phyloP scores from a whole-genome alignment of 2,113 vertebrate species.

The Ivindomyrus marchei region DNA sequence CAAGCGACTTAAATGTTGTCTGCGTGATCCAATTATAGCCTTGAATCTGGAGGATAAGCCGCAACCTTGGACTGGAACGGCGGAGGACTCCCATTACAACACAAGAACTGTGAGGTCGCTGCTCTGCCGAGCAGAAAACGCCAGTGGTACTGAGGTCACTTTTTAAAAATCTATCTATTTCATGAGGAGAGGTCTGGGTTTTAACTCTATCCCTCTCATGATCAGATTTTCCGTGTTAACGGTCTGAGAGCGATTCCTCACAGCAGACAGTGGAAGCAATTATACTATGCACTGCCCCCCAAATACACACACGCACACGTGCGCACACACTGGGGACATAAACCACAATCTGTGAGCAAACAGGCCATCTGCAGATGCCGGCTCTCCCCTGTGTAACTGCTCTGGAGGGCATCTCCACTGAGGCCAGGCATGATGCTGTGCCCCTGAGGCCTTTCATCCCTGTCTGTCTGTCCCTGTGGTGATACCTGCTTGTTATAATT shows the following conservation, averaged over 20 bases:
- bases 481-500: neutral
- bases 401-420: neutral
- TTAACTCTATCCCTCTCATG: neutral
- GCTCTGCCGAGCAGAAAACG: neutral
- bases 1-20: neutral
- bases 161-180: neutral
- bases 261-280: neutral
- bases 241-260: neutral
- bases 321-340: neutral
- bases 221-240: neutral
- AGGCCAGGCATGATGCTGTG: neutral
- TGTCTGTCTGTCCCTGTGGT: neutral
- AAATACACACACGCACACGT: neutral
- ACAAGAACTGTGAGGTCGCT: neutral
- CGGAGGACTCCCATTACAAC: neutral
- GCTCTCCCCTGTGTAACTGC: neutral
- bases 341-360: neutral
- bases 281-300: neutral
- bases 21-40: neutral
- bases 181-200: neutral
- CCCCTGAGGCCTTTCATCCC: neutral
- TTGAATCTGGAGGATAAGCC: neutral
- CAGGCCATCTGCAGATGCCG: neutral
- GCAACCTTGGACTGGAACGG: neutral
- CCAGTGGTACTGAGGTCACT: neutral